These are phyloP conservation scores for Sebastes glaucus DNA, from an alignment of 2,797 vertebrate genomes.

Conservation along the genomic window DNA sequence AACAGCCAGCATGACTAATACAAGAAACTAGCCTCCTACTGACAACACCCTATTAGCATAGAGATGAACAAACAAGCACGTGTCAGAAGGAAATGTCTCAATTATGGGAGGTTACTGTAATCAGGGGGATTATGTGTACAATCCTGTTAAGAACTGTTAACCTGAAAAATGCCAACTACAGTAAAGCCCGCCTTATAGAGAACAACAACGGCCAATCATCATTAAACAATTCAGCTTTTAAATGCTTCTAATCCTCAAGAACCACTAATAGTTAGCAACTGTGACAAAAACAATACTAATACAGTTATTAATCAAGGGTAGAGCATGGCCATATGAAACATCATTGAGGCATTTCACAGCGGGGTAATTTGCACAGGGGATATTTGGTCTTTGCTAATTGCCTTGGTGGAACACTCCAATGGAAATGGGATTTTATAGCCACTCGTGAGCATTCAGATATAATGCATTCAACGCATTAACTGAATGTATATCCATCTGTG, in stretches of 20 bases:
- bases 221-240: conserved; percentile 37
- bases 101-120: conserved; percentile 57
- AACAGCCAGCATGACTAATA: conserved; percentile 40
- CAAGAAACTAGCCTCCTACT: conserved; percentile 16
- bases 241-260: conserved; percentile 3
- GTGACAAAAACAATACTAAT: conserved; percentile 10
- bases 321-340: conserved; percentile 15
- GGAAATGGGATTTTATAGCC: conserved; percentile 20
- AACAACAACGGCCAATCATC: conserved; percentile 30
- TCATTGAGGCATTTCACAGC: conserved; percentile 8
- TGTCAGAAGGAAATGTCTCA: conserved; percentile 44
- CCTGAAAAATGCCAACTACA: conserved; percentile 51
- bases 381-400: conserved; percentile 32
- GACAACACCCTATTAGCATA: conserved; percentile 44
- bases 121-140: conserved; percentile 48
- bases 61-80: conserved; percentile 58
- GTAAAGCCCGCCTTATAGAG: background rate
- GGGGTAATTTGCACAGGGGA: background rate
- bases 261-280: background rate
- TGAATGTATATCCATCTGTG: background rate
- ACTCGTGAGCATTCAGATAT: background rate
- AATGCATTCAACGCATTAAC: conserved; percentile 6
- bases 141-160: conserved; percentile 58
- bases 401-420: conserved; percentile 14
- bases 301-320: conserved; percentile 4